Evolutionary conservation across 2,113 vertebrate genomes (phyloP).

Genomic region (Centropus unirufus): DNA sequence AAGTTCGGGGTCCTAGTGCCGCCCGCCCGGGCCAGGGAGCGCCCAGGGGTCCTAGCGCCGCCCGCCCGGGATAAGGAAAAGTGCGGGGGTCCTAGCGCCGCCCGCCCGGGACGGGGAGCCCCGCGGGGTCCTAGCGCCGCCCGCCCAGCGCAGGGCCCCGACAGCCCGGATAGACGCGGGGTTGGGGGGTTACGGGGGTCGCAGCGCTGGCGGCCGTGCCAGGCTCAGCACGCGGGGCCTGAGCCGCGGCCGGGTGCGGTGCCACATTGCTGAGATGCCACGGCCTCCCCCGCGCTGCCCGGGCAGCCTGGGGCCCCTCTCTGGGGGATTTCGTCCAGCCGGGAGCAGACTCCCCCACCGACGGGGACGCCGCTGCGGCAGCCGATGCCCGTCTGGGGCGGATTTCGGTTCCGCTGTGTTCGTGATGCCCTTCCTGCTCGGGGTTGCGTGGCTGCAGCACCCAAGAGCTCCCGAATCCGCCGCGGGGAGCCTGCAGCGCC

Average conservation of each 20-base stretch:
- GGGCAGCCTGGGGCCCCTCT: neutral
- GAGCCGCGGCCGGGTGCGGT: neutral
- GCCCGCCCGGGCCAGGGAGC: neutral
- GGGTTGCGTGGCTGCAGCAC: neutral
- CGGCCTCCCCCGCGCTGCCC: neutral
- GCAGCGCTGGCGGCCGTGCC: neutral
- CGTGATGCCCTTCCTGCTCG: accelerated
- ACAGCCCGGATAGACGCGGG: no score
- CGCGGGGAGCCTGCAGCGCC: accelerated
- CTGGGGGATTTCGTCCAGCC: neutral
- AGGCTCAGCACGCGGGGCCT: neutral
- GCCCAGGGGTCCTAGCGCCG: no score
- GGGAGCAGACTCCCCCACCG: neutral
- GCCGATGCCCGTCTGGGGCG: no score
- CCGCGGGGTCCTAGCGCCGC: no score
- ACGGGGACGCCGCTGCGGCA: no score
- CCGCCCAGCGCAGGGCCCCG: no score
- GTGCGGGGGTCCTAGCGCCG: neutral
- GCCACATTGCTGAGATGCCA: neutral
- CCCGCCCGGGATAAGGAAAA: no score
- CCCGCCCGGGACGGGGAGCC: neutral
- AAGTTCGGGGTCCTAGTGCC: neutral
- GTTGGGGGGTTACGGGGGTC: no score
- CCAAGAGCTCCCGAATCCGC: neutral
- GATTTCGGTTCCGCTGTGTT: neutral